Evolutionary conservation across 1,140 invertebrate genomes (phyloP).

Genomic region (Amphibalanus amphitrite): DNA sequence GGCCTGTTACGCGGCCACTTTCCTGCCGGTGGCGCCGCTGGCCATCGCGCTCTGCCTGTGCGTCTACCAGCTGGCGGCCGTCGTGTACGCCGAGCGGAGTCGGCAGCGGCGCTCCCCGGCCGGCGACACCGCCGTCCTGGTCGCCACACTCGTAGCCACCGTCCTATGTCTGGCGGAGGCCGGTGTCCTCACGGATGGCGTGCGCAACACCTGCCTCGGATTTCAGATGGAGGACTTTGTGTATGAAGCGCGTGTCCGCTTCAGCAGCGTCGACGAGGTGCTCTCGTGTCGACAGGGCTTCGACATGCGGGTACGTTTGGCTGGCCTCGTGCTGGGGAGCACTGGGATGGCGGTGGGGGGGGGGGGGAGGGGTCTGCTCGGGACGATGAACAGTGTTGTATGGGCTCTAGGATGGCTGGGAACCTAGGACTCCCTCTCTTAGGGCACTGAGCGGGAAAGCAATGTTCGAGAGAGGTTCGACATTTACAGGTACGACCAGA

Average conservation of each 20-base stretch:
- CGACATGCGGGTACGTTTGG: background rate
- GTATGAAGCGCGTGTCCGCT: background rate
- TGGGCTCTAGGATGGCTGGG: no score
- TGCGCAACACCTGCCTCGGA: background rate
- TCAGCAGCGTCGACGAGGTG: background rate
- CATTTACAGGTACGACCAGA: no score
- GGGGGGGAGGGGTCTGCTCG: no score
- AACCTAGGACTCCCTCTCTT: no score
- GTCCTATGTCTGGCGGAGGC: background rate
- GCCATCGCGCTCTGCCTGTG: background rate
- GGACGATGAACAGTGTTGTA: no score
- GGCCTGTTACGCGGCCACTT: background rate
- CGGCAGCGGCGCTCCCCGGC: background rate
- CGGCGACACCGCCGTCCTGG: background rate
- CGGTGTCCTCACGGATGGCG: background rate
- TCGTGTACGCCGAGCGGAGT: background rate
- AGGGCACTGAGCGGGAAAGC: no score
- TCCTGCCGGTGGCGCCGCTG: background rate
- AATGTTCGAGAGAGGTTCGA: no score
- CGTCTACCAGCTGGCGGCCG: background rate
- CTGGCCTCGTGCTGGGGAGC: background rate
- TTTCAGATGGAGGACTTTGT: background rate
- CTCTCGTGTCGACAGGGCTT: background rate
- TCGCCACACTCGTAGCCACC: background rate
- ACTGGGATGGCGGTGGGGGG: no score